Base-by-base conservation (phyloP, 2,888 invertebrate genomes). In the Drosophila neutralis region DNA sequence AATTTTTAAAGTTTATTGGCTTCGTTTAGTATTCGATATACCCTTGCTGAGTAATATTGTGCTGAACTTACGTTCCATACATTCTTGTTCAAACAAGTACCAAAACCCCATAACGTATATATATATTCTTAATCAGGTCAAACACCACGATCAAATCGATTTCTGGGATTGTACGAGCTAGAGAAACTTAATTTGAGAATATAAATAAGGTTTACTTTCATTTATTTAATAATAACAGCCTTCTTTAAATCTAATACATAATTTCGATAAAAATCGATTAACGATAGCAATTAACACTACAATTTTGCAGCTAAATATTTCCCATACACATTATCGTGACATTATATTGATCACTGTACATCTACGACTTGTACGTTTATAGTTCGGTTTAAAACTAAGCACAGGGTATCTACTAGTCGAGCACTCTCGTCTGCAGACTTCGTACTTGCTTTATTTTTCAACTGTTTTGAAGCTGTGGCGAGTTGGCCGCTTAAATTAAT, bases 401-500 rank as follows among this genome's bases (percentile, higher is more conserved):
- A 0, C 7, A 15, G 45, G 4, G 15, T 45, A 45, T 15, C 24
- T 24, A 1, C 45, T 24, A 8, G 45, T 45, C 15, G 45, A 4
- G 15, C 15, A 45, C 8, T 15, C 15, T 15, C 24, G 2, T 24
- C 24, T 7, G 15, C 45, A 15, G 8, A 2, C 24, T 24, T 45
- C 15, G 45, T 15, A 53, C 31, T 51, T 40, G 42, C 27, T 18
- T 11, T 35, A 42, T 45, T 24, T 31, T 60, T 64, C 40, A 42
- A 57, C 60, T 65, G 58, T 45, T 73, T 60, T 67, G 67, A 65
- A 48, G 51, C 51, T 35, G 57, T 62, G 76, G 53, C 49, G 35
- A 69, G 69, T 78, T 76, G 66, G 35, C 36, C 63, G 70, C 79
- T 79, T 76, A 66, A 79, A 80, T 71, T 64, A 71, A 71, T 78